Percentiles rank a stretch among this genome's conserved stretches.
Conservation (phyloP, 2,113 vertebrate species). For the Epinephelus moara region DNA sequence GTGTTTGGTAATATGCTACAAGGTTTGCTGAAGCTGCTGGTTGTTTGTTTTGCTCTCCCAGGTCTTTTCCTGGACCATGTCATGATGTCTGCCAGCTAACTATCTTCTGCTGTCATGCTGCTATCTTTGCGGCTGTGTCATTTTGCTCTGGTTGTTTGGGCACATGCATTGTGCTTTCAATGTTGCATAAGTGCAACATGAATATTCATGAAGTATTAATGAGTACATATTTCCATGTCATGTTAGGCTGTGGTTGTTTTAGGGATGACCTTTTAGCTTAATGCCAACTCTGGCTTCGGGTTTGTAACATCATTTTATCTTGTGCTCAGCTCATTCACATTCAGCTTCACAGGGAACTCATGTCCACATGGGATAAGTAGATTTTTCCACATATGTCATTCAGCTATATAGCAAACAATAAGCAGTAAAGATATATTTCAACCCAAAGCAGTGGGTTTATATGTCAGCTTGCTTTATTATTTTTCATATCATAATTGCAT, state of each 20-base stretch:
- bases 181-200: constrained; percentile 15
- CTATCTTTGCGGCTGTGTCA: background rate
- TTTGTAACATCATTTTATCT: constrained; percentile 20
- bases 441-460: background rate
- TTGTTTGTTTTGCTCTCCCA: constrained; percentile 27
- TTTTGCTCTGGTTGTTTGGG: background rate
- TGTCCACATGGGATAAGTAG: background rate
- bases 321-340: background rate
- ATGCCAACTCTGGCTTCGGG: constrained; percentile 19
- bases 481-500: constrained; percentile 55
- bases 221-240: constrained; percentile 24
- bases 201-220: constrained; percentile 45
- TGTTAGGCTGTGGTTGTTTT: constrained; percentile 16
- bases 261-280: constrained; percentile 9
- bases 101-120: constrained; percentile 16
- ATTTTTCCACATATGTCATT: background rate
- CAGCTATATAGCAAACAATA: background rate
- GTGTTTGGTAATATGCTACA: constrained; percentile 20
- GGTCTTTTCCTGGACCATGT: background rate
- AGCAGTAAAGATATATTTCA: constrained; percentile 22
- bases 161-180: constrained; percentile 19
- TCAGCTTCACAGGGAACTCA: constrained; percentile 6
- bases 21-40: constrained; percentile 15
- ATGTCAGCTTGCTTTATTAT: constrained; percentile 1
- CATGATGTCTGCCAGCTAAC: constrained; percentile 8